A percentile compares a stretch with the other conserved stretches of the same genome.
Evolutionary conservation across 2,888 invertebrate species (phyloP).

Genomic region (Rotaria socialis): DNA sequence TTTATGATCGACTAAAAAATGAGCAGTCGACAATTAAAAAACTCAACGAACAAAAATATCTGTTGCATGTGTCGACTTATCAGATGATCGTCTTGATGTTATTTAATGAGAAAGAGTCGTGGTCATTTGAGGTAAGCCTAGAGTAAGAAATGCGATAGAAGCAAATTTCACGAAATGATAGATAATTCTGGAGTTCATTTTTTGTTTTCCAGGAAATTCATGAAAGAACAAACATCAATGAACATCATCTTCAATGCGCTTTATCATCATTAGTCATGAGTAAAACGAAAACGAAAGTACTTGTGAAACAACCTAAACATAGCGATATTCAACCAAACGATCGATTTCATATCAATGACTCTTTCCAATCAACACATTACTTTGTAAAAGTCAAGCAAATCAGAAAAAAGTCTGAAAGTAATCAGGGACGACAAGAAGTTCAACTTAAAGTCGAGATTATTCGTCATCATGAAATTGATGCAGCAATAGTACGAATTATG

Average conservation of each 20-base stretch:
- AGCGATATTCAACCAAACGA: slow-evolving; percentile 73
- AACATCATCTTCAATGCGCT: slow-evolving; percentile 87
- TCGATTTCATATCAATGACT: slow-evolving; percentile 69
- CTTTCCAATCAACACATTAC: slow-evolving; percentile 92
- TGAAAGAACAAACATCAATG: slow-evolving; percentile 96
- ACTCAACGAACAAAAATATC: slow-evolving; percentile 72
- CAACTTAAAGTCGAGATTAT: slow-evolving; percentile 96
- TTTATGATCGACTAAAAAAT: neutral
- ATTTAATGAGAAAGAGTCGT: slow-evolving; percentile 83
- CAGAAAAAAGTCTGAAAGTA: slow-evolving; percentile 69
- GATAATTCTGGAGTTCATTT: neutral
- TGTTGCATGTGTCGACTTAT: slow-evolving; percentile 85
- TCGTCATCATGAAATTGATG: slow-evolving; percentile 96
- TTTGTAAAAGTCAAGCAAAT: slow-evolving; percentile 66
- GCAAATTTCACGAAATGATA: neutral
- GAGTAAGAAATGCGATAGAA: neutral
- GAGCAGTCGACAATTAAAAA: slow-evolving; percentile 40
- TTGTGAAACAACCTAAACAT: slow-evolving; percentile 87
- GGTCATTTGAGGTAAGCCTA: slow-evolving; percentile 75
- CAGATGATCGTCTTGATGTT: slow-evolving; percentile 91
- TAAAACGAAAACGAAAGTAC: slow-evolving; percentile 86
- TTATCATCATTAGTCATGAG: slow-evolving; percentile 95
- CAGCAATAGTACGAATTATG: slow-evolving; percentile 98
- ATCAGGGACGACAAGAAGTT: slow-evolving; percentile 94
- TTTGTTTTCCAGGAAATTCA: slow-evolving; percentile 69